phyloP scores from a whole-genome alignment of 2,888 invertebrate genomes.

The Tiliacea aurago region DNA sequence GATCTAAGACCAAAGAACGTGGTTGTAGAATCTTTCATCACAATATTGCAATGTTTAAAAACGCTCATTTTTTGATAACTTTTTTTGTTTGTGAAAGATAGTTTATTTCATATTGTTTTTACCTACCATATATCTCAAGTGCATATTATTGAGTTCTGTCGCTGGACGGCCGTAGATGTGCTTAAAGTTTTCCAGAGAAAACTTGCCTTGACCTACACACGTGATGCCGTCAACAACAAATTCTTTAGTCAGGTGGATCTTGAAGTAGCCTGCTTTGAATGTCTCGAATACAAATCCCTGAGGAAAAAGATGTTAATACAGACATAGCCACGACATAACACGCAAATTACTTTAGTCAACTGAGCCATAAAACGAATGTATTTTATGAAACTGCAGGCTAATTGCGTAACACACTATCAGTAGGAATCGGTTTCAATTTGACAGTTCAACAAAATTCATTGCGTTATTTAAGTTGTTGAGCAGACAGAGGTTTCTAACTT shows the following conservation, averaged over 20 bases:
- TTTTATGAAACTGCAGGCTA: not conserved
- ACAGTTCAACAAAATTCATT: too few relatives aligned
- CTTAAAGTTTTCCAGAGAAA: conserved; percentile 91
- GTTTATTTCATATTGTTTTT: not conserved
- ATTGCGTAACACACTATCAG: too few relatives aligned
- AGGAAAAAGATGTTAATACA: not conserved
- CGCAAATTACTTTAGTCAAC: not conserved
- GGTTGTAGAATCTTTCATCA: not conserved
- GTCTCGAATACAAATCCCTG: conserved; percentile 91
- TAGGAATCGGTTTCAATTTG: too few relatives aligned
- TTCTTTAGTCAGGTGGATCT: conserved; percentile 90
- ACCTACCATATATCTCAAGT: conserved; percentile 90
- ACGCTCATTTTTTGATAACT: not conserved
- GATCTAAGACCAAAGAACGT: not conserved
- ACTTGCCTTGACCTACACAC: conserved; percentile 90
- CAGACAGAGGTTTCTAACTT: too few relatives aligned
- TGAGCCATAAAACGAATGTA: too few relatives aligned
- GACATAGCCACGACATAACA: not conserved
- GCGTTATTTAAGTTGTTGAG: too few relatives aligned
- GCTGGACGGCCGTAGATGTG: conserved; percentile 93
- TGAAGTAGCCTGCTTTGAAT: conserved; percentile 92
- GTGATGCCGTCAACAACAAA: conserved; percentile 91
- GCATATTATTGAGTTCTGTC: conserved; percentile 92
- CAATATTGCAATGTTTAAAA: not conserved
- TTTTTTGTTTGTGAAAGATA: too few relatives aligned